Conservation (phyloP, 2,797 vertebrate species). For the Aselliscus stoliczkanus region DNA sequence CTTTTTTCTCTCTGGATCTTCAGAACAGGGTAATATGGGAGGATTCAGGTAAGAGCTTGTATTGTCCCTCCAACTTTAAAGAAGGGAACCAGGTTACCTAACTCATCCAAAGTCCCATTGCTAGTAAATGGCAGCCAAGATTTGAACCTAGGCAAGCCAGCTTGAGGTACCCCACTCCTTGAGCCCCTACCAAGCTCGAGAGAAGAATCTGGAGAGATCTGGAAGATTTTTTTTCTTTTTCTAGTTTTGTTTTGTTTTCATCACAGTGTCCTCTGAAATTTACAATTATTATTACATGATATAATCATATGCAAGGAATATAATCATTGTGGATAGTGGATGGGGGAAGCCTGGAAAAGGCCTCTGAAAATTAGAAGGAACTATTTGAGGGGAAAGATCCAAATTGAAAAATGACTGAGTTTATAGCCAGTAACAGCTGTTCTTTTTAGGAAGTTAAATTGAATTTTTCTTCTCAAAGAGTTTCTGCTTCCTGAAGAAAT, state of each 20-base stretch:
- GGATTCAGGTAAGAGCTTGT: neutral
- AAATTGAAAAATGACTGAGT: slow-evolving; percentile 38
- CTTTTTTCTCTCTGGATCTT: neutral
- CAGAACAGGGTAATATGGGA: neutral
- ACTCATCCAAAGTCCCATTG: neutral
- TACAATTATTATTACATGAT: neutral
- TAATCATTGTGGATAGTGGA: neutral
- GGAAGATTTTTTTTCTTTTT: neutral
- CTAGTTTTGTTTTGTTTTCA: slow-evolving; percentile 14
- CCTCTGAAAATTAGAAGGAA: slow-evolving; percentile 2
- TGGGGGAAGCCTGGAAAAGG: neutral
- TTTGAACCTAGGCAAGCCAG: neutral
- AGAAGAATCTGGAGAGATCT: neutral
- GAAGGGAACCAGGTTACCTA: neutral
- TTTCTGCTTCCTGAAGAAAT: slow-evolving; percentile 37
- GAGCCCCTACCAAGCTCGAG: neutral
- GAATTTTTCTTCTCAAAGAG: neutral
- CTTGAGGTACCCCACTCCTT: neutral
- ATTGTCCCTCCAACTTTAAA: neutral
- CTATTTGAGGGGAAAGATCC: neutral
- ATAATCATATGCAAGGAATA: slow-evolving; percentile 27
- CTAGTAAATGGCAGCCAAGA: neutral
- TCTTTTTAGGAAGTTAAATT: slow-evolving; percentile 38
- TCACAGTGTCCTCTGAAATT: neutral
- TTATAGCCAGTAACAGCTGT: slow-evolving; percentile 26